A percentile compares a stretch with the other conserved stretches of the same genome.
Conservation (phyloP, 2,888 invertebrate species). For the Lochmaea capreae region DNA sequence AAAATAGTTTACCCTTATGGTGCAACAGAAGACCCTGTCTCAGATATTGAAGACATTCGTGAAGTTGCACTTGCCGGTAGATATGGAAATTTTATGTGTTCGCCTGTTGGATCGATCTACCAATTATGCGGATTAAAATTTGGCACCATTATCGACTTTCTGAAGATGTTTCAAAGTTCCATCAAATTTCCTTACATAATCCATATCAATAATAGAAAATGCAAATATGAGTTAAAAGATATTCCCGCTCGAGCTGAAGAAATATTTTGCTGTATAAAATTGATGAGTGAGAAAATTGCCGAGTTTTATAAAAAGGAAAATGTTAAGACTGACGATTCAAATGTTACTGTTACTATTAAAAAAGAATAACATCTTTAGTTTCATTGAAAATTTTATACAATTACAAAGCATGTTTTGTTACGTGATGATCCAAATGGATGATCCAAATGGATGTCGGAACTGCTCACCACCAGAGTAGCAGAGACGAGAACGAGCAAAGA, state of each 20-base stretch:
- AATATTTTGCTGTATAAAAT: conserved; percentile 9
- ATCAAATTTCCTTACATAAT: conserved; percentile 24
- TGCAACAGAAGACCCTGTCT: conserved; percentile 5
- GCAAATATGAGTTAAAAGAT: conserved; percentile 2
- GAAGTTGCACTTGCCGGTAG: conserved; percentile 6
- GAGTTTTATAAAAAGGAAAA: background rate
- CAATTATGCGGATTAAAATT: conserved; percentile 17
- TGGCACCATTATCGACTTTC: conserved; percentile 26
- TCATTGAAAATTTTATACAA: background rate
- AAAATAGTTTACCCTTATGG: conserved; percentile 26
- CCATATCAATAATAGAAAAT: conserved; percentile 18
- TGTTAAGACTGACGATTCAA: background rate
- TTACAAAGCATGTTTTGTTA: too few species aligned
- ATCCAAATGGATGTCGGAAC: too few species aligned
- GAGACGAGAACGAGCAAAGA: too few species aligned
- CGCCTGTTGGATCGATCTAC: conserved; percentile 20
- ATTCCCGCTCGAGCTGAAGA: conserved; percentile 13
- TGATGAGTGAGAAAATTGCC: background rate
- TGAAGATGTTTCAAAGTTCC: conserved; percentile 18
- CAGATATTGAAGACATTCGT: background rate
- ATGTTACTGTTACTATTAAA: background rate
- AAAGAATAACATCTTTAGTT: background rate
- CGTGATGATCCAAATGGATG: too few species aligned
- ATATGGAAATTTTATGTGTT: conserved; percentile 5
- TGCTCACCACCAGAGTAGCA: too few species aligned